A percentile compares a stretch with the other conserved stretches of the same genome.
Conservation (phyloP, 2,113 vertebrate genomes). For the Leptodactylus fuscus region DNA sequence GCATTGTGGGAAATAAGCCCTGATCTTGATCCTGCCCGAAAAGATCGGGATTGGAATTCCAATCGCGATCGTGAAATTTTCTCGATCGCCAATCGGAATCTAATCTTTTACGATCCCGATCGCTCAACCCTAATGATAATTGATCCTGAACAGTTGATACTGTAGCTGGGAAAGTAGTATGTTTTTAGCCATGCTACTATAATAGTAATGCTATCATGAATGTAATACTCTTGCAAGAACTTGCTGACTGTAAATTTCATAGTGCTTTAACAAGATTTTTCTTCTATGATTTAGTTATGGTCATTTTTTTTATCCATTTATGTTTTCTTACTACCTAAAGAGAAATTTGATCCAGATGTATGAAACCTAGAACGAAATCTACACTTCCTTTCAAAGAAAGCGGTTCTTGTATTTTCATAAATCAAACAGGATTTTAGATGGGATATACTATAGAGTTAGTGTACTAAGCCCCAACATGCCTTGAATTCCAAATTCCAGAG, state of each 20-base stretch:
- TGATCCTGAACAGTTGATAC: too few species aligned
- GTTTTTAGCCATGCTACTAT: background rate
- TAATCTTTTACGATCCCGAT: too few species aligned
- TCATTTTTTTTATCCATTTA: slow-evolving; percentile 26
- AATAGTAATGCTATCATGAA: slow-evolving; percentile 14
- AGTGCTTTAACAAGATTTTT: slow-evolving; percentile 15
- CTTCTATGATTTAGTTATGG: slow-evolving; percentile 32
- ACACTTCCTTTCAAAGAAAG: slow-evolving; percentile 15
- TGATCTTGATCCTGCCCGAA: too few species aligned
- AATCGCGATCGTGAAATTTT: too few species aligned
- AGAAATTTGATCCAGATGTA: slow-evolving; percentile 50
- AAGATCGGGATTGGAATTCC: too few species aligned
- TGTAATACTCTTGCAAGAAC: background rate
- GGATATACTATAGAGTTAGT: background rate
- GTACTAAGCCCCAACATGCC: slow-evolving; percentile 19
- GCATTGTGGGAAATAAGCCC: too few species aligned
- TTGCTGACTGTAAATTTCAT: slow-evolving; percentile 14
- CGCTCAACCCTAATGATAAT: too few species aligned
- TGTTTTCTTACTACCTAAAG: slow-evolving; percentile 39
- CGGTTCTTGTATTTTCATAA: slow-evolving; percentile 39
- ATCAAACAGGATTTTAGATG: slow-evolving; percentile 38
- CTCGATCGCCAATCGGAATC: too few species aligned
- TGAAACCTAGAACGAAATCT: background rate
- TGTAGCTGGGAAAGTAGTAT: background rate
- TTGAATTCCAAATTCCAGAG: slow-evolving; percentile 17